Conservation (phyloP, 2,113 vertebrate species). For the Gorilla gorilla region DNA sequence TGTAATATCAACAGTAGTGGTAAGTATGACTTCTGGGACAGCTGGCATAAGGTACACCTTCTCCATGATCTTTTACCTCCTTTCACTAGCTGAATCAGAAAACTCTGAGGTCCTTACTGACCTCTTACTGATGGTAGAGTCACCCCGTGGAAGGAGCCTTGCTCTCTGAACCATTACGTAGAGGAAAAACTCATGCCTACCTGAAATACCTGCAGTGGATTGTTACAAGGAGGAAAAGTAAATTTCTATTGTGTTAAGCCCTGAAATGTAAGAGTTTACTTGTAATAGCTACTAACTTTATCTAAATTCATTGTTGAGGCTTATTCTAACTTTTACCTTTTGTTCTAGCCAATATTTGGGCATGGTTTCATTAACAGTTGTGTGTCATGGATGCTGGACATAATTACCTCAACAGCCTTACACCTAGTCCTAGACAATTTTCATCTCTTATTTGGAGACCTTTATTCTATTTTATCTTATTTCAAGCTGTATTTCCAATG, state of each 20-base stretch:
- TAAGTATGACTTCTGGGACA: neutral
- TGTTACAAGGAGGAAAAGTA: neutral
- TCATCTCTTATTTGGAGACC: neutral
- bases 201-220: neutral
- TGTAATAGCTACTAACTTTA: neutral
- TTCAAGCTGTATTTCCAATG: neutral
- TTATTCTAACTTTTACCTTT: neutral
- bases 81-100: neutral
- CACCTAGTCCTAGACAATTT: neutral
- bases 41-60: neutral
- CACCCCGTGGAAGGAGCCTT: neutral
- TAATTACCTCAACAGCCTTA: neutral
- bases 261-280: neutral
- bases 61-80: neutral
- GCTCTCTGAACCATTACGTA: neutral
- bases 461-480: neutral
- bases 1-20: neutral
- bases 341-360: neutral
- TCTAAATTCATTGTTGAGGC: neutral
- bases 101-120: neutral
- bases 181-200: neutral
- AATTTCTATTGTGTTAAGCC: neutral
- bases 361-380: neutral
- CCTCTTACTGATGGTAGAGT: neutral
- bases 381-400: neutral